Percentiles rank a stretch among this genome's conserved stretches.
These are phyloP conservation scores for Spatula clypeata DNA, from an alignment of 2,797 vertebrate genomes.

Conservation along the genomic window DNA sequence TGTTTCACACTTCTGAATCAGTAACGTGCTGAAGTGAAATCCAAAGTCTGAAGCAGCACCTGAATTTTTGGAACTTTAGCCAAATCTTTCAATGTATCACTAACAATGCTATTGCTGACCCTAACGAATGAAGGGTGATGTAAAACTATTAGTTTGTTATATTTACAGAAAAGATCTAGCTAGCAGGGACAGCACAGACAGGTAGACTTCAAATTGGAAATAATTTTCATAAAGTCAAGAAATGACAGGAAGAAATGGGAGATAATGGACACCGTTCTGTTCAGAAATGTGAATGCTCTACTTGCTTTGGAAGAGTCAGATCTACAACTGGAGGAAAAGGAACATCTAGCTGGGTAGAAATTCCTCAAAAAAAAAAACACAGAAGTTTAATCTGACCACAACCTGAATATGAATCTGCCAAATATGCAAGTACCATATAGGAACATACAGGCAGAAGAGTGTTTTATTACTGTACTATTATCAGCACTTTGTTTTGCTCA, in stretches of 20 bases:
- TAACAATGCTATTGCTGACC: background rate
- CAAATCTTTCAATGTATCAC: background rate
- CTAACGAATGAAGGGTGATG: background rate
- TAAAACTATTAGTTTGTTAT: background rate
- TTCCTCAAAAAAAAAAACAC: background rate
- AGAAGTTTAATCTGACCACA: background rate
- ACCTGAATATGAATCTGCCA: background rate
- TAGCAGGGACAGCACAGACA: background rate
- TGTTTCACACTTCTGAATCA: background rate
- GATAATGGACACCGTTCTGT: background rate
- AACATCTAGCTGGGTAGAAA: background rate
- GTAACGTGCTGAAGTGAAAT: background rate
- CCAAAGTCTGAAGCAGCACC: background rate
- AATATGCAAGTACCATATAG: background rate
- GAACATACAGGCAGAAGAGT: background rate
- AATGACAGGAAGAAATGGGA: background rate
- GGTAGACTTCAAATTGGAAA: background rate
- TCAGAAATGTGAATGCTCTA: fast-evolving
- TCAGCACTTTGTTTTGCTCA: background rate
- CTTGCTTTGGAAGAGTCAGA: background rate
- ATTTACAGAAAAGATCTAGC: background rate
- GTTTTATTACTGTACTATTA: background rate
- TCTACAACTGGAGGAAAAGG: background rate
- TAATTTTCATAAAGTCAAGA: background rate
- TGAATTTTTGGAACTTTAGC: background rate